phyloP scores from a whole-genome alignment of 2,113 vertebrate genomes.

The Elanus axillaris region DNA sequence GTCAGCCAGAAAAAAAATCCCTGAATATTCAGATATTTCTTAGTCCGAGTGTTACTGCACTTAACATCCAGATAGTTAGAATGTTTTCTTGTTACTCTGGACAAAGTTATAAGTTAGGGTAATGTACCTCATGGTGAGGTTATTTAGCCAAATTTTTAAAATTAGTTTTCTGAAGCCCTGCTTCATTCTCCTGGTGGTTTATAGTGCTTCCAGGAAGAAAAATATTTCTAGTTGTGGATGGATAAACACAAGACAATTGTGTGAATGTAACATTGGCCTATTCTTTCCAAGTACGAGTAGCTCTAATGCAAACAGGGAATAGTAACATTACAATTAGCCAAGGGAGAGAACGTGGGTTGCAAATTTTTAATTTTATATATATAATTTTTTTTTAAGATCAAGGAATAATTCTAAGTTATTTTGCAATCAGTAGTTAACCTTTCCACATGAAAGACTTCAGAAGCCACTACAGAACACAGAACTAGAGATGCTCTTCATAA shows the following conservation, averaged over 20 bases:
- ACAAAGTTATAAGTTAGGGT: not conserved
- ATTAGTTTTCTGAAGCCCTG: not conserved
- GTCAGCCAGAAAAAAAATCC: not conserved
- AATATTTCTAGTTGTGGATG: not conserved
- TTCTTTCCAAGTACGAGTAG: not conserved
- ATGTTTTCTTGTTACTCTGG: not conserved
- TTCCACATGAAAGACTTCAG: slow-evolving; percentile 18
- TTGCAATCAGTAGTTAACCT: slow-evolving; percentile 50
- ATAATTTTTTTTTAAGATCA: not conserved
- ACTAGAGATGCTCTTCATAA: slow-evolving; percentile 19
- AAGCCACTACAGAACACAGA: not conserved
- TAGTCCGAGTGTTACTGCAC: not conserved
- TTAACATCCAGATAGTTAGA: not conserved
- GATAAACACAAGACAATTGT: not conserved
- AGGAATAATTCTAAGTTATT: slow-evolving; percentile 43
- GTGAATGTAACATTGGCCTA: not conserved
- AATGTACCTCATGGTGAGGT: not conserved
- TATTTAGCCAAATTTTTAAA: not conserved
- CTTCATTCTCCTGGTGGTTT: not conserved
- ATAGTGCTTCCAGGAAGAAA: not conserved
- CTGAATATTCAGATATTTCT: not conserved
- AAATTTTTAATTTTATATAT: not conserved
- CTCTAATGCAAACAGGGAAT: not conserved
- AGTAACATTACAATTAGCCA: not conserved
- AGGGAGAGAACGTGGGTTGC: not conserved